Base-by-base conservation (phyloP, 2,888 invertebrate species). In the Drosophila dives region DNA sequence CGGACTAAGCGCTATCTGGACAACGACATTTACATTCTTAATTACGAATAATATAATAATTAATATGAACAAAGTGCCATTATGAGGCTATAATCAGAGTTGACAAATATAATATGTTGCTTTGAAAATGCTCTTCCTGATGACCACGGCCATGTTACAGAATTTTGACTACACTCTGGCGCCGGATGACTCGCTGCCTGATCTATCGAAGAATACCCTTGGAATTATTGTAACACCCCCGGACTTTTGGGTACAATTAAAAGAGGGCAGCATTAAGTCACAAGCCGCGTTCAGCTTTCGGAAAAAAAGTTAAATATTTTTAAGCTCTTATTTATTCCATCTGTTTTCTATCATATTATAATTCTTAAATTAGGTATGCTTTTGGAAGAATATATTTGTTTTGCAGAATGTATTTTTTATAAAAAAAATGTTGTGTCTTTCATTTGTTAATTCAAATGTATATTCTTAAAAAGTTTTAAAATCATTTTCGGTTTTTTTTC, bases 141-240 rank as follows among this genome's bases (percentile, higher is more conserved):
- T 95, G 11, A 93, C 95, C 38, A 87, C 95, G 0, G 94, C 93
- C 0, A 93, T 96, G 72, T 93, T 95, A 91, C 96, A 96, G 83
- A 94, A 95, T 53, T 96, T 96, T 88, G 92, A 93, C 65, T 93
- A 95, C 17, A 93, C 93, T 2, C 93, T 95, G 2, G 94, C 94
- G 0, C 94, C 94, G 7, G 94, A 94, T 0, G 93, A 93, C 55
- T 75, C 79, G 1, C 92, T 94, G 29, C 95, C 95, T 10, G 88
- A 92, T 54, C 69, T 93, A 1, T 74, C 91, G 0, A 92, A 93
- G 67, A 93, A 92, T 69, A 23, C 91, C 1, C 91, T 91, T 50
- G 95, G 95, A 15, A 91, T 95, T 45, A 94, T 94, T 70, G 94
- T 94, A 12, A 93, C 94, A 0, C 92, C 95, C 8, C 94, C 94